A percentile compares a stretch with the other conserved stretches of the same genome.
These are phyloP conservation scores for Coregonus ussuriensis DNA, from an alignment of 2,797 vertebrate species.

Conservation along the genomic window DNA sequence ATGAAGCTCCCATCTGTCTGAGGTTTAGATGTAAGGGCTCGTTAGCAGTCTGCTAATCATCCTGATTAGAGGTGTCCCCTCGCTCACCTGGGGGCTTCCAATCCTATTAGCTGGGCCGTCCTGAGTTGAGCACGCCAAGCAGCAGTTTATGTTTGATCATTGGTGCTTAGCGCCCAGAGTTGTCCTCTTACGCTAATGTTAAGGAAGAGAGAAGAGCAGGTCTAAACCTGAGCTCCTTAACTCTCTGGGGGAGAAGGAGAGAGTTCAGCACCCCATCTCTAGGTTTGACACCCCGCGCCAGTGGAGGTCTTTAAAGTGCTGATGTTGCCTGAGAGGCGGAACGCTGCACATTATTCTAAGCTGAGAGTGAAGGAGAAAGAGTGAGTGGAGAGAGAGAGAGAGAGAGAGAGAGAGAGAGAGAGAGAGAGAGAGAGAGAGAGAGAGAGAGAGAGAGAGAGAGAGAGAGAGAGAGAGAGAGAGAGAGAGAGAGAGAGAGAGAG, in stretches of 20 bases:
- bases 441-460: not conserved
- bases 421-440: not conserved
- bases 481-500: constrained; percentile 16
- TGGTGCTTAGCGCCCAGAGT: constrained; percentile 79
- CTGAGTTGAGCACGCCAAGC: constrained; percentile 72
- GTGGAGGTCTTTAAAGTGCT: constrained; percentile 68
- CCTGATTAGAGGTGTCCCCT: constrained; percentile 76
- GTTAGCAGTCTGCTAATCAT: constrained; percentile 73
- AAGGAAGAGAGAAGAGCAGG: constrained; percentile 64
- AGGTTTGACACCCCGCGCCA: constrained; percentile 59
- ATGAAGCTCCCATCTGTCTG: constrained; percentile 39
- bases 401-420: constrained; percentile 1
- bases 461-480: not conserved
- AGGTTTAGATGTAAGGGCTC: constrained; percentile 56
- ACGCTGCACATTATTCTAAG: constrained; percentile 49
- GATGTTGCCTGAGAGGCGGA: constrained; percentile 70
- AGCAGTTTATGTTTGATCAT: constrained; percentile 79
- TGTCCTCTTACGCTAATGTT: constrained; percentile 77
- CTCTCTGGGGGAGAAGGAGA: constrained; percentile 73
- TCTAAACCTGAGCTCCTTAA: constrained; percentile 79
- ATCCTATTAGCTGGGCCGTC: constrained; percentile 82
- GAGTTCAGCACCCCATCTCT: constrained; percentile 72
- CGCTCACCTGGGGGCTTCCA: constrained; percentile 83
- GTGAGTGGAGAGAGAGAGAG: not conserved
- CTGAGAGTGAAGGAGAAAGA: constrained; percentile 19